Evolutionary conservation across 1,140 invertebrate genomes (phyloP), one percentile per base, ranked within the genome.

Genomic region (Neotoxoptera formosana): DNA sequence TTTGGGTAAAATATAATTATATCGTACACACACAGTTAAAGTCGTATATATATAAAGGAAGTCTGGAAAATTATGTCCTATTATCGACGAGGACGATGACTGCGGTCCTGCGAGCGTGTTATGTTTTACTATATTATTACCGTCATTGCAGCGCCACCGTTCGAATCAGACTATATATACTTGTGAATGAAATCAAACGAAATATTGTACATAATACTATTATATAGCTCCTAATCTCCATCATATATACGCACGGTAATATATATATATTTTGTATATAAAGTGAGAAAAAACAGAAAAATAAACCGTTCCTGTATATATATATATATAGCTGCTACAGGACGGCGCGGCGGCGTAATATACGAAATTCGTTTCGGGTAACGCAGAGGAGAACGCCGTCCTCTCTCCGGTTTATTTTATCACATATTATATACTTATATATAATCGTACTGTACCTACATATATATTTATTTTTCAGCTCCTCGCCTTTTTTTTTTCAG

Each of bases 351-450:
- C 48, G 14, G 47, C n/a, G 17, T 88, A 23, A 88, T 60, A 60
- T 56, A 60, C 47, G 45, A 51, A 36, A 93, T 93, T 93, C 67
- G 91, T 93, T 93, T 93, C 91, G 91, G 91, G 48, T 93, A 56
- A 84, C 76, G 47, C 7, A 36, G 34, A 84, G 34, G 76, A 93
- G 47, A 84, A 93, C 91, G 48, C 17, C 14, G 91, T 47, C 36
- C 34, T 87, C 84, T 48, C 84, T 87, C 41, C 41, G 30, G 2
- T 20, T 84, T 87, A n/a, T 88, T 51, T 34, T n/a, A 67, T 81
- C 25, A 7, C 20, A 41, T 90, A 30, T 14, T 14, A 20, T 14
- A 51, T 14, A 51, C 48, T 3, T 4, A 51, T 17, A 48, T 11
- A 48, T 51, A 51, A 41, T 4, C 4, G 41, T 41, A 41, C 2